These are phyloP conservation scores for Eupithecia vulgata DNA, from an alignment of 2,888 invertebrate genomes.

Conservation along the genomic window DNA sequence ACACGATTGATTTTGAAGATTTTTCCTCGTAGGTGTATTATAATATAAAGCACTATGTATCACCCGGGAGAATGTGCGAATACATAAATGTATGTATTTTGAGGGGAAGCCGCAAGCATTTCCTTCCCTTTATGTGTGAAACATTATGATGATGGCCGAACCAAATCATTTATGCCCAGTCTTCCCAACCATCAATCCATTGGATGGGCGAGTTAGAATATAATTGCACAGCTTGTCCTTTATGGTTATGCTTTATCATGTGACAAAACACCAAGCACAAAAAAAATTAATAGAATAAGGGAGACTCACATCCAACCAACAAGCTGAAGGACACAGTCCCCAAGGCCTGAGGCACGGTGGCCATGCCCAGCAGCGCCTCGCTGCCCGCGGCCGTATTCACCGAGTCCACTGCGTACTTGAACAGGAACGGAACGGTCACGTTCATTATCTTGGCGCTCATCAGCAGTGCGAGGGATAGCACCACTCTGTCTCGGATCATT, in stretches of 20 bases:
- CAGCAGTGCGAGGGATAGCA: constrained; percentile 91
- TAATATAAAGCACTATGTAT: no score
- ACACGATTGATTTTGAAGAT: no score
- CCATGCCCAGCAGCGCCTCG: constrained; percentile 86
- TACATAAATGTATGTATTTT: no score
- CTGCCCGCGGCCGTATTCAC: constrained; percentile 89
- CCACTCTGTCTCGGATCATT: constrained; percentile 90
- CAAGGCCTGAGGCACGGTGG: constrained; percentile 91
- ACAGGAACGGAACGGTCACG: constrained; percentile 97
- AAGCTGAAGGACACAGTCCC: constrained; percentile 91
- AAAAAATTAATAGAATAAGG: not conserved
- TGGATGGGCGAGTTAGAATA: no score
- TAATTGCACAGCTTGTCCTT: not conserved
- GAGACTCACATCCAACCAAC: constrained; percentile 92
- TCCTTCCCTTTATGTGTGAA: no score
- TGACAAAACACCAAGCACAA: not conserved
- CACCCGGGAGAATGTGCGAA: no score
- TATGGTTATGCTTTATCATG: not conserved
- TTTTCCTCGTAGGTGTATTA: no score
- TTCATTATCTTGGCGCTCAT: constrained; percentile 94
- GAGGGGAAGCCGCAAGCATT: no score
- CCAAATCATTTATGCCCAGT: no score
- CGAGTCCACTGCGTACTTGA: constrained; percentile 96
- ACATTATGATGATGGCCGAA: no score
- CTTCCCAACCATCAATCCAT: no score